phyloP scores from a whole-genome alignment of 2,797 vertebrate species.

The Tarsius wallacei region DNA sequence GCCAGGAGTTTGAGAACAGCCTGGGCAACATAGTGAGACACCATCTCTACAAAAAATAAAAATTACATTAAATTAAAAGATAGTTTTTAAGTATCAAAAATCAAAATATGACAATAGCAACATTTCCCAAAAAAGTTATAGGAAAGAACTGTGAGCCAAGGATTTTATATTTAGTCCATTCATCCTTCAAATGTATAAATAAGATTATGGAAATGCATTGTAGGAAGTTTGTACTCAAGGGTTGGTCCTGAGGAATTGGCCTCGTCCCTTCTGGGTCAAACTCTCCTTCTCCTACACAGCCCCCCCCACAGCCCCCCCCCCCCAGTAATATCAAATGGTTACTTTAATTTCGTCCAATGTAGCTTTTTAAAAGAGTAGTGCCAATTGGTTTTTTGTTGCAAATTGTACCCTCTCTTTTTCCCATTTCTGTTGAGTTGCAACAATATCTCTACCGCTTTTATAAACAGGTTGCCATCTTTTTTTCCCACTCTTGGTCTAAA shows the following conservation, averaged over 20 bases:
- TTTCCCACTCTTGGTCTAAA: background rate
- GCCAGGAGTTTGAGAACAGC: too few species aligned
- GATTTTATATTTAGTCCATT: background rate
- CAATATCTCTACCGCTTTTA: background rate
- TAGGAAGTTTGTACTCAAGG: background rate
- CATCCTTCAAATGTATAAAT: background rate
- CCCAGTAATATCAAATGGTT: background rate
- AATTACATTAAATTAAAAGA: too few species aligned
- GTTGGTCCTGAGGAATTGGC: background rate
- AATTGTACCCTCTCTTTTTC: background rate
- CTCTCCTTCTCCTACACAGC: fast-evolving
- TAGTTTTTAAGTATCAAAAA: background rate
- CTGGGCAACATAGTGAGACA: too few species aligned
- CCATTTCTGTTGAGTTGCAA: background rate
- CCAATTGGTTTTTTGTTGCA: background rate
- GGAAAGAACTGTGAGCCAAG: background rate
- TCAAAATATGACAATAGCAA: background rate
- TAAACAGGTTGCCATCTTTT: background rate
- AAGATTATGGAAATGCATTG: background rate
- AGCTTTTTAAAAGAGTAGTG: background rate
- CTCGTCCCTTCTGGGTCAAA: too few species aligned
- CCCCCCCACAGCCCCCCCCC: background rate
- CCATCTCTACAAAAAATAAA: too few species aligned
- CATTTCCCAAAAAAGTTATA: background rate
- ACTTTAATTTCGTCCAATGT: background rate